Evolutionary conservation across 2,113 vertebrate genomes (phyloP).

Genomic region (Brevimyrus niger): DNA sequence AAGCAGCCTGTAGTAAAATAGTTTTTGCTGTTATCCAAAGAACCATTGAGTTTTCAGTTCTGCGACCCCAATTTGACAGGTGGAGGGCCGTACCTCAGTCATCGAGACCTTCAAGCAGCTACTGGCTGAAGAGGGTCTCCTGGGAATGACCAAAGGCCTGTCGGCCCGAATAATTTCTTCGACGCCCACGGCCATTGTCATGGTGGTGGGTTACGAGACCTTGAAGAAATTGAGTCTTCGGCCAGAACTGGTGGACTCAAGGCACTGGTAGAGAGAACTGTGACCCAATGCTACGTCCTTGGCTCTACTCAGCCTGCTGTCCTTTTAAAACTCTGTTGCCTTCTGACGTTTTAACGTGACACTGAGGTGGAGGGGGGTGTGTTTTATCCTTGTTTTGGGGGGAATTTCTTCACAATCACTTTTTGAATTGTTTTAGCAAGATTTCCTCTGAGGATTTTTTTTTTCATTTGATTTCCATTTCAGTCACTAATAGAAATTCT

Average conservation of each 20-base stretch:
- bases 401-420: background rate
- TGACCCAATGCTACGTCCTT: no score
- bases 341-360: slow-evolving; percentile 9
- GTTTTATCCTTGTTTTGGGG: background rate
- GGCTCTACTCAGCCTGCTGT: background rate
- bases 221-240: slow-evolving; percentile 93
- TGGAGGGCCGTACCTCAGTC: slow-evolving; percentile 85
- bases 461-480: background rate
- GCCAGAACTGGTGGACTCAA: slow-evolving; percentile 76
- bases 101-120: slow-evolving; percentile 83
- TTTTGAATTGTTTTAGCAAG: background rate
- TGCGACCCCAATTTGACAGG: slow-evolving; percentile 53
- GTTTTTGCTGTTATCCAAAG: background rate
- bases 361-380: background rate
- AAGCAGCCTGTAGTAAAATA: background rate
- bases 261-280: slow-evolving; percentile 74
- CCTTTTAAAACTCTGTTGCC: slow-evolving; percentile 19
- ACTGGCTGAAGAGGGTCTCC: slow-evolving; percentile 78
- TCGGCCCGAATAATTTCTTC: slow-evolving; percentile 88
- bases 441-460: background rate
- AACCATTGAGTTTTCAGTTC: background rate
- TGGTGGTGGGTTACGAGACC: slow-evolving; percentile 91
- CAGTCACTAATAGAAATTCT: background rate
- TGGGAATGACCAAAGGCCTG: slow-evolving; percentile 86
- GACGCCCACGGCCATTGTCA: slow-evolving; percentile 81